Conservation (phyloP, 2,888 invertebrate genomes). For the Caenorhabditis sp. region DNA sequence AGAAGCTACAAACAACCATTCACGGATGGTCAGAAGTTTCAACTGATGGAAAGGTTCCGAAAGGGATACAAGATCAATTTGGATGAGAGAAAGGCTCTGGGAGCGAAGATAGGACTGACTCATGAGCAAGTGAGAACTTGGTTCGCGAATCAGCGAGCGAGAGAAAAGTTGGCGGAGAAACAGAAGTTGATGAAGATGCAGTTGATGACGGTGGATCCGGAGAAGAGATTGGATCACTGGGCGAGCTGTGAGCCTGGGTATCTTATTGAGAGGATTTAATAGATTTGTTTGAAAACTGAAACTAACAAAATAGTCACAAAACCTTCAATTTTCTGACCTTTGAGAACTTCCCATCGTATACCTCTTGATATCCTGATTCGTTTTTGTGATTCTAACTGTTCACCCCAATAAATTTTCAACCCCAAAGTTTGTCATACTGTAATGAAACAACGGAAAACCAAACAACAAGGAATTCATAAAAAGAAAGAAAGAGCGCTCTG, state of each 20-base stretch:
- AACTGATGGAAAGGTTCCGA: not conserved
- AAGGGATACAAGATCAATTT: not conserved
- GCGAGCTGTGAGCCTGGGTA: not conserved
- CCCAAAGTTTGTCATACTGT: not conserved
- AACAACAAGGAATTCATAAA: constrained; percentile 2
- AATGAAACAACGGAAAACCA: not conserved
- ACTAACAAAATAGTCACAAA: too few relatives aligned
- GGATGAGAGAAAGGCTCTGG: not conserved
- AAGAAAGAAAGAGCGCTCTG: constrained; percentile 7
- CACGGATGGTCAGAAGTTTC: not conserved
- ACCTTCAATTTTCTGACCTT: too few relatives aligned
- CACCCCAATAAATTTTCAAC: too few relatives aligned
- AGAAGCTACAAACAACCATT: not conserved
- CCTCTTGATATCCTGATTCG: too few relatives aligned
- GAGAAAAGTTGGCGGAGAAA: not conserved
- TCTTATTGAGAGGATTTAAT: too few relatives aligned
- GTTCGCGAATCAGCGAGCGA: not conserved
- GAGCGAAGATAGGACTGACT: not conserved
- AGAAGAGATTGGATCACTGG: not conserved
- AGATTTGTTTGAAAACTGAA: too few relatives aligned
- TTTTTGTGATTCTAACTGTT: too few relatives aligned
- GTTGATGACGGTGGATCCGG: not conserved
- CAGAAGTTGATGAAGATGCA: not conserved
- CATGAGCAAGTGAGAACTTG: not conserved
- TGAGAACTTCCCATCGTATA: too few relatives aligned